Percentiles rank a stretch among this genome's conserved stretches.
Conservation (phyloP, 2,797 vertebrate genomes). For the Apogon hyalosoma region DNA sequence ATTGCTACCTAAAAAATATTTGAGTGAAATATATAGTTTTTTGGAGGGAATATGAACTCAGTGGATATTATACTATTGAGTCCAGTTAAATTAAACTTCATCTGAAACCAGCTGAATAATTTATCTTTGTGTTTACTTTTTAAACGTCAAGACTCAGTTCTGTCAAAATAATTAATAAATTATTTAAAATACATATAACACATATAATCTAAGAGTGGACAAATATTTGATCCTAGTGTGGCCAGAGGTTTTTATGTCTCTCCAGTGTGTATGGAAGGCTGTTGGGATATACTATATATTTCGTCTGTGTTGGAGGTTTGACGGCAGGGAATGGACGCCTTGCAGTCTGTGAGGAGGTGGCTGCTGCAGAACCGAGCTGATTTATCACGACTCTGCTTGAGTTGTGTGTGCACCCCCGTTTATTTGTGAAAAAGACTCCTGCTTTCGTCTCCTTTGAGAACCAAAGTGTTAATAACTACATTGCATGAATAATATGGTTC, state of each 20-base stretch:
- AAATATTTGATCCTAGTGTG: slow-evolving; percentile 6
- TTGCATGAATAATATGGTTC: slow-evolving; percentile 25
- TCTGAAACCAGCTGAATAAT: no score
- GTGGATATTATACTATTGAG: no score
- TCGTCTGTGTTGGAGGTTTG: slow-evolving; percentile 24
- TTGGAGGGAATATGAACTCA: no score
- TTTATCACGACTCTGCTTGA: slow-evolving; percentile 39
- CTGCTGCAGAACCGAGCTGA: slow-evolving; percentile 33
- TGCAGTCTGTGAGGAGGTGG: slow-evolving; percentile 33
- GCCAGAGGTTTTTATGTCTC: slow-evolving; percentile 3
- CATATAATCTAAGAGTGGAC: not conserved
- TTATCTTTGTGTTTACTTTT: no score
- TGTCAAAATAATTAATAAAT: no score
- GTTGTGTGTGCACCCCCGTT: not conserved
- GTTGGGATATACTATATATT: slow-evolving; percentile 6
- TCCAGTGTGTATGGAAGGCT: slow-evolving; percentile 16
- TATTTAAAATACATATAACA: slow-evolving; percentile 3
- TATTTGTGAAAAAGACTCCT: slow-evolving; percentile 4
- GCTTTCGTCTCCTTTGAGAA: slow-evolving; percentile 16
- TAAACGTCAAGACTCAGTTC: no score
- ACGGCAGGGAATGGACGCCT: slow-evolving; percentile 28
- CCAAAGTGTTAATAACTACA: slow-evolving; percentile 45
- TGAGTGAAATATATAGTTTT: no score
- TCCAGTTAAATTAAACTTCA: no score
- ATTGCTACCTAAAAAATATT: no score